Conservation (phyloP, 2,888 invertebrate species). For the Folsomia manolachei region DNA sequence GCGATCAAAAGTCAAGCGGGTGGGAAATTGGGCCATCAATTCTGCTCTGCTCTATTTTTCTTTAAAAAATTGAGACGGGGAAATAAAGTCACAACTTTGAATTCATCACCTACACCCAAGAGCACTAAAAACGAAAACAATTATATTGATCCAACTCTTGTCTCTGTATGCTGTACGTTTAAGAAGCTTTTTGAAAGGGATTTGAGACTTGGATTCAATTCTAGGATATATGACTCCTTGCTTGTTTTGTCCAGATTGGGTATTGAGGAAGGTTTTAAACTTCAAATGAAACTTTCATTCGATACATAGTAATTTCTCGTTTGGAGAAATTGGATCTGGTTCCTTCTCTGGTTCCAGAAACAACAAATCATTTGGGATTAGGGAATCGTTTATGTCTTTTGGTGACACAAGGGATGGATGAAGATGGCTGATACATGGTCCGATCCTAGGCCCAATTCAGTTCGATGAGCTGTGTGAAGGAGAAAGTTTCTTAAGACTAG, state of each 20-base stretch:
- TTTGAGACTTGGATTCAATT: neutral
- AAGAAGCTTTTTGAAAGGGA: too few species aligned
- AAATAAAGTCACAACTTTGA: too few species aligned
- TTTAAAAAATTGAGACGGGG: neutral
- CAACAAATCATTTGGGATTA: slow-evolving; percentile 8
- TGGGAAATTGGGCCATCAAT: neutral
- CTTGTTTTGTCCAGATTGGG: neutral
- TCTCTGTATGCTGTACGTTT: too few species aligned
- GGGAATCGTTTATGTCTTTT: slow-evolving; percentile 1
- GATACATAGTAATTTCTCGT: slow-evolving; percentile 7
- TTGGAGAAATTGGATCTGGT: slow-evolving; percentile 4
- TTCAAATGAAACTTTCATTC: neutral
- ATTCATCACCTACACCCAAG: neutral
- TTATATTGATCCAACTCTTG: too few species aligned
- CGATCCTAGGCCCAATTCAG: neutral
- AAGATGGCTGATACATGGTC: neutral
- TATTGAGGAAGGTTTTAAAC: neutral
- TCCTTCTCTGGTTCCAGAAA: neutral
- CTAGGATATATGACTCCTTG: neutral
- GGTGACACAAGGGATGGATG: neutral
- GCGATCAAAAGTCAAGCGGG: neutral
- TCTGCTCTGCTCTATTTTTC: neutral
- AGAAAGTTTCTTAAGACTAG: too few species aligned
- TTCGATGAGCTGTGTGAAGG: neutral
- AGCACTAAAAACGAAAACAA: too few species aligned